Evolutionary conservation across 2,113 vertebrate genomes (phyloP).

Genomic region (Protomyctophum bolini): DNA sequence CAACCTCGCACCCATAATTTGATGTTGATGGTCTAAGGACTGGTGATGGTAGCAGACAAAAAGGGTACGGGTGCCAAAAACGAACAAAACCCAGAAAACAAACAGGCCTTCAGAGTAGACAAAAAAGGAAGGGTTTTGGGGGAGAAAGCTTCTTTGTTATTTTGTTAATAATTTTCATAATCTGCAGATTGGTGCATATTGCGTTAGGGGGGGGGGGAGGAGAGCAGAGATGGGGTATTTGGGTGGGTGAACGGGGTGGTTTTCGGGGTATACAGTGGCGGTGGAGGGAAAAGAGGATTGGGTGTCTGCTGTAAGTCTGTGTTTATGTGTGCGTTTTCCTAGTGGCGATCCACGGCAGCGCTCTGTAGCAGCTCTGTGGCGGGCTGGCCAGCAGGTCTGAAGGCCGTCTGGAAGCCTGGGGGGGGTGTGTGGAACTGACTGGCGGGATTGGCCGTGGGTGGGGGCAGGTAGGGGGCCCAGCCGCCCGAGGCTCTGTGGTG

Average conservation of each 20-base stretch:
- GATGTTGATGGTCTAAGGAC: conserved; percentile 47
- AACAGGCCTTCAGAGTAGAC: conserved; percentile 62
- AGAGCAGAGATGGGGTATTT: conserved; percentile 44
- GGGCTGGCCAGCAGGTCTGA: conserved; percentile 97
- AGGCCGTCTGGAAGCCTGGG: conserved; percentile 97
- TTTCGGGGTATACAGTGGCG: conserved; percentile 21
- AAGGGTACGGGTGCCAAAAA: conserved; percentile 68
- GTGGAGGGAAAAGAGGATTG: conserved; percentile 30
- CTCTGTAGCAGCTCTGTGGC: conserved; percentile 99
- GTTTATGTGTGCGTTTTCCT: conserved; percentile 61
- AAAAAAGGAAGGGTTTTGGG: conserved; percentile 43
- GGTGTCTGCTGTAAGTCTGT: conserved; percentile 70
- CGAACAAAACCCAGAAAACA: conserved; percentile 78
- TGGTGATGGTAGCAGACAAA: conserved; percentile 64
- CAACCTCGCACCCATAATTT: conserved; percentile 41
- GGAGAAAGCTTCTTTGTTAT: conserved; percentile 81
- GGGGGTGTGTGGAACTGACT: conserved; percentile 95
- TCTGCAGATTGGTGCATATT: conserved; percentile 85
- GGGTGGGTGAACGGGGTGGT: conserved; percentile 63
- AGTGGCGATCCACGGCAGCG: conserved; percentile 96
- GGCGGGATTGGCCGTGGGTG: conserved; percentile 85
- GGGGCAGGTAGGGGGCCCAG: conserved; percentile 93
- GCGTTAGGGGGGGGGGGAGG: conserved; percentile 44
- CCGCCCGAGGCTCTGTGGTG: conserved; percentile 95
- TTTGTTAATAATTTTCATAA: conserved; percentile 85